Percentiles rank a stretch among this genome's conserved stretches.
phyloP scores from a whole-genome alignment of 2,113 vertebrate species.

The Bettongia penicillata region DNA sequence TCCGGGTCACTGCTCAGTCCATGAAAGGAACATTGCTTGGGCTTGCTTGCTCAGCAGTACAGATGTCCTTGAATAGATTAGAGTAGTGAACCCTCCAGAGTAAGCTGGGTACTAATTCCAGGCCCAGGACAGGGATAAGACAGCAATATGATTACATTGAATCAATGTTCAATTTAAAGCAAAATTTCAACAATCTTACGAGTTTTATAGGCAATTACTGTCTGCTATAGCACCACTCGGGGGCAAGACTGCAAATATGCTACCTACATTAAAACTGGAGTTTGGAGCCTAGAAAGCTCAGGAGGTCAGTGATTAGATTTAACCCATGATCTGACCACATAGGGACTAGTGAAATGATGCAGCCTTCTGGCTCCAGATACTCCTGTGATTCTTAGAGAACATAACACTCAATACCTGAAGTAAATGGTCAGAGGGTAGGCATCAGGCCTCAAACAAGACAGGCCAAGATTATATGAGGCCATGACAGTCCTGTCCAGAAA shows the following conservation, averaged over 20 bases:
- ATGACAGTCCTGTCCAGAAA: not conserved
- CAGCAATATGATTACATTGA: not conserved
- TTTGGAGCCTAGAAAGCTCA: not conserved
- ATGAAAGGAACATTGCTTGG: not conserved
- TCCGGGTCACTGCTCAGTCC: not conserved
- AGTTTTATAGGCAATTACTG: not conserved
- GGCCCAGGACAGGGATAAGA: not conserved
- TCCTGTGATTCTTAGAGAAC: not conserved
- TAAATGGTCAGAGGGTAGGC: not conserved
- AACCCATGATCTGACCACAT: not conserved
- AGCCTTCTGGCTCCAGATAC: not conserved
- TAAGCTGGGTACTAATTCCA: not conserved
- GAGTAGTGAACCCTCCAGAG: not conserved
- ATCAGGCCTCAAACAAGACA: not conserved
- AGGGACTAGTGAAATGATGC: not conserved
- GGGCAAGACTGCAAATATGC: not conserved
- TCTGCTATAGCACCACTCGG: not conserved
- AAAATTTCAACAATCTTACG: not conserved
- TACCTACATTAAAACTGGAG: not conserved
- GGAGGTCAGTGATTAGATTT: not conserved
- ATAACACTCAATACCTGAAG: not conserved
- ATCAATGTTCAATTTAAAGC: not conserved
- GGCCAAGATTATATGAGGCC: not conserved
- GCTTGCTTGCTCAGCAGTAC: not conserved
- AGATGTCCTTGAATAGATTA: not conserved